These are phyloP conservation scores for Stegodyphus dumicola DNA, from an alignment of 1,140 invertebrate species.

Conservation along the genomic window DNA sequence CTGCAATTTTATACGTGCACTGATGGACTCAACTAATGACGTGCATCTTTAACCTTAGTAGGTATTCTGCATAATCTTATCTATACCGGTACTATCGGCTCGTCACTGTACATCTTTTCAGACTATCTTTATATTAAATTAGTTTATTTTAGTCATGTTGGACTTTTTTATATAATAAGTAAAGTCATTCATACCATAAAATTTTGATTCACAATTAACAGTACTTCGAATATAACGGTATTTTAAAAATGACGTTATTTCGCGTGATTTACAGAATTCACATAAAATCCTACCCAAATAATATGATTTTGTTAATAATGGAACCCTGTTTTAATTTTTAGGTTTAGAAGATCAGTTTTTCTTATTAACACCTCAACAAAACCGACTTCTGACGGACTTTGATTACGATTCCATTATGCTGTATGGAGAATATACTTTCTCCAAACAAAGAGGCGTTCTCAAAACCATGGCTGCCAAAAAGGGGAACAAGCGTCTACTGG, in stretches of 20 bases:
- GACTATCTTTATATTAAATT: too few relatives aligned
- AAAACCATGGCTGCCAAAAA: background rate
- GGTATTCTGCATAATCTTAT: too few relatives aligned
- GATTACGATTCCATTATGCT: slow-evolving; percentile 63
- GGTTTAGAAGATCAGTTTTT: slow-evolving; percentile 30
- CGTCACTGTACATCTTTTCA: too few relatives aligned
- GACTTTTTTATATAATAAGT: too few relatives aligned
- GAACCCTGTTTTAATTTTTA: background rate
- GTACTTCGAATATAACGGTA: background rate
- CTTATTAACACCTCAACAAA: slow-evolving; percentile 13
- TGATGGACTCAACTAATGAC: too few relatives aligned
- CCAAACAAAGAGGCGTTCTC: background rate
- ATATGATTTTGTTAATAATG: too few relatives aligned
- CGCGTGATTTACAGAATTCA: background rate
- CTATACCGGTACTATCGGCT: too few relatives aligned
- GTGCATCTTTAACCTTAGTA: too few relatives aligned
- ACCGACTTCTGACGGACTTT: slow-evolving; percentile 40
- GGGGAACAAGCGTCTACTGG: background rate
- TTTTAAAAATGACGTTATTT: background rate
- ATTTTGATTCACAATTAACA: background rate
- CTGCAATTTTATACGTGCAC: too few relatives aligned
- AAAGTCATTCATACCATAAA: too few relatives aligned
- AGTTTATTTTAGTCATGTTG: too few relatives aligned
- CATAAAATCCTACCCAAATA: background rate
- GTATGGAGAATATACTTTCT: slow-evolving; percentile 55